These are phyloP conservation scores for Pegoplata infirma DNA, from an alignment of 2,888 invertebrate species.

Conservation along the genomic window DNA sequence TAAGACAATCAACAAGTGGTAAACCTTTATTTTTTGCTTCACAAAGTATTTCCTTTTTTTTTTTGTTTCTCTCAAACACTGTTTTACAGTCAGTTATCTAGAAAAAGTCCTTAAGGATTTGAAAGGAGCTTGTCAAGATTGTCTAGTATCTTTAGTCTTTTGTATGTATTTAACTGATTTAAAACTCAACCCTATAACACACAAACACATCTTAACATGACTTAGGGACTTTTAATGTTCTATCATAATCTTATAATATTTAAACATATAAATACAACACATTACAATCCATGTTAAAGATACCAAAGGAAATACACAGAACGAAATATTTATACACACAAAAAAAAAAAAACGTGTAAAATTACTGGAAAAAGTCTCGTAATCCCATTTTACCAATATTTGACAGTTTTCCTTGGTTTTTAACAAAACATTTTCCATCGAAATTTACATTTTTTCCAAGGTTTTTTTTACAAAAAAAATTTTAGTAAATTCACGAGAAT, in stretches of 20 bases:
- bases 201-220: constrained; percentile 39
- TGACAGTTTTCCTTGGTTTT: too few relatives aligned
- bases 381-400: too few relatives aligned
- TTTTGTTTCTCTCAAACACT: constrained; percentile 17
- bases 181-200: constrained; percentile 45
- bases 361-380: too few relatives aligned
- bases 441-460: too few relatives aligned
- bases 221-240: constrained; percentile 37
- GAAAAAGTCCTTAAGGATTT: constrained; percentile 70
- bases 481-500: too few relatives aligned
- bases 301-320: constrained; percentile 10
- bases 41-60: too few relatives aligned
- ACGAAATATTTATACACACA: too few relatives aligned
- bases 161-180: constrained; percentile 55
- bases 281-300: constrained; percentile 8
- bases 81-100: background rate
- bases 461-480: too few relatives aligned
- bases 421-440: too few relatives aligned
- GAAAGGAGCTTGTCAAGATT: constrained; percentile 71
- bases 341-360: too few relatives aligned
- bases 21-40: constrained; percentile 34
- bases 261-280: constrained; percentile 13
- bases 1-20: constrained; percentile 55
- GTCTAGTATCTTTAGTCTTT: constrained; percentile 46
- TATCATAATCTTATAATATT: constrained; percentile 33